Evolutionary conservation across 1,140 invertebrate genomes (phyloP).

Genomic region (Acarapis woodi): DNA sequence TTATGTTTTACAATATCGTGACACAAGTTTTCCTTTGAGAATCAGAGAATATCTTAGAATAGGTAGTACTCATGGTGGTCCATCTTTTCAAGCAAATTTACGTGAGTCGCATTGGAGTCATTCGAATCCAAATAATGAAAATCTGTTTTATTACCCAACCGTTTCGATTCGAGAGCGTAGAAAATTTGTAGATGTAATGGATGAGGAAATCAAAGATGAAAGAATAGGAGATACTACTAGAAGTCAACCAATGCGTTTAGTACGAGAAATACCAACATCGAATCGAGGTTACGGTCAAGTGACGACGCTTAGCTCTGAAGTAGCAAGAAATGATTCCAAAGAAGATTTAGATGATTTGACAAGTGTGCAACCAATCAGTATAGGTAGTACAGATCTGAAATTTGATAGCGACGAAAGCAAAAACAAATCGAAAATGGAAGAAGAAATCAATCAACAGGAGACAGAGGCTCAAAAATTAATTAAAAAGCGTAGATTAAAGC

Average conservation of each 20-base stretch:
- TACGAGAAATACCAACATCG: slow-evolving; percentile 35
- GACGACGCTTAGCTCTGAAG: slow-evolving; percentile 11
- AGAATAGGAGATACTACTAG: slow-evolving; percentile 35
- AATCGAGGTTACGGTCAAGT: slow-evolving; percentile 13
- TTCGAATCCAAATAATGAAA: slow-evolving; percentile 9
- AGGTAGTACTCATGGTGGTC: slow-evolving; percentile 33
- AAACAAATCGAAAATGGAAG: no score
- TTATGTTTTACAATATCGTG: slow-evolving; percentile 62
- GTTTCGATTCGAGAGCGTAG: slow-evolving; percentile 59
- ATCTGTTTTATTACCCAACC: slow-evolving; percentile 18
- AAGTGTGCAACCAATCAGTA: neutral
- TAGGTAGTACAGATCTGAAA: no score
- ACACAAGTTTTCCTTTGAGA: slow-evolving; percentile 65
- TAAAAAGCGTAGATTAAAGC: slow-evolving; percentile 4
- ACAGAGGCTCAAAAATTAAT: slow-evolving; percentile 1
- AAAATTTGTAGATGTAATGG: slow-evolving; percentile 75
- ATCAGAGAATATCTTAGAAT: slow-evolving; percentile 66
- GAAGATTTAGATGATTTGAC: slow-evolving; percentile 1
- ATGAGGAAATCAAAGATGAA: slow-evolving; percentile 79
- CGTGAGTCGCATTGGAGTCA: slow-evolving; percentile 16
- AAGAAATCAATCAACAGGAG: no score
- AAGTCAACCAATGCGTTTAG: slow-evolving; percentile 22
- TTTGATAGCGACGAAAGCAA: no score
- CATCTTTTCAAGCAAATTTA: slow-evolving; percentile 19
- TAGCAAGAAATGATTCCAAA: neutral